A percentile compares a stretch with the other conserved stretches of the same genome.
Conservation (phyloP, 1,140 invertebrate species). For the Tetranychus cinnabarinus region DNA sequence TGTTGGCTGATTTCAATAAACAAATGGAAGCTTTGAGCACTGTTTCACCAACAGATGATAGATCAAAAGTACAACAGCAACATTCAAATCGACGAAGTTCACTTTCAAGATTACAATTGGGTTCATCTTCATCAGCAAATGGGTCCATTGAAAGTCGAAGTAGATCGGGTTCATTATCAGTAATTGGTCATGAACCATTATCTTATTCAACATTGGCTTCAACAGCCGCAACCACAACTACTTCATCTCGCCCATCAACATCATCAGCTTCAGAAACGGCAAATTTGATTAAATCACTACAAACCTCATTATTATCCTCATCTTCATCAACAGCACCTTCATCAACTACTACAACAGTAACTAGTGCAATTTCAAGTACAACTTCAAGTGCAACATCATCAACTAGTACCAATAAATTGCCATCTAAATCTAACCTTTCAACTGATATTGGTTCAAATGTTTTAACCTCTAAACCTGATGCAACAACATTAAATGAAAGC, state of each 20-base stretch:
- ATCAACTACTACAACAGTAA: background rate
- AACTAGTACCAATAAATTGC: background rate
- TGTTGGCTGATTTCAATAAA: conserved; percentile 28
- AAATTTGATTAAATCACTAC: no score
- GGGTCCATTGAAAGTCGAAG: background rate
- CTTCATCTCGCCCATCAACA: background rate
- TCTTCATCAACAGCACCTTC: background rate
- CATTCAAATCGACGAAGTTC: background rate
- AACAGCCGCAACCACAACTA: background rate
- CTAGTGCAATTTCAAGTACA: background rate
- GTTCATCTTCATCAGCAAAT: background rate
- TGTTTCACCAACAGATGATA: conserved; percentile 6
- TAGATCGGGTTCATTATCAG: background rate
- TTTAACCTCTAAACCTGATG: background rate
- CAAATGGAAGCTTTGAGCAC: conserved; percentile 11
- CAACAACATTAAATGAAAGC: background rate
- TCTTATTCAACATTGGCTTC: background rate
- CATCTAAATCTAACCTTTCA: background rate
- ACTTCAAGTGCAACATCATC: background rate
- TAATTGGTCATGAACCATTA: no score
- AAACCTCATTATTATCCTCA: background rate
- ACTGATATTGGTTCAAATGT: background rate
- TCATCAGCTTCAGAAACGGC: background rate
- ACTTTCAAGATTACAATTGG: background rate
- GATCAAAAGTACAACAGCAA: background rate